Evolutionary conservation across 1,140 invertebrate genomes (phyloP), one percentile per base, ranked within the genome.

Genomic region (Lepeophtheirus salmonis): DNA sequence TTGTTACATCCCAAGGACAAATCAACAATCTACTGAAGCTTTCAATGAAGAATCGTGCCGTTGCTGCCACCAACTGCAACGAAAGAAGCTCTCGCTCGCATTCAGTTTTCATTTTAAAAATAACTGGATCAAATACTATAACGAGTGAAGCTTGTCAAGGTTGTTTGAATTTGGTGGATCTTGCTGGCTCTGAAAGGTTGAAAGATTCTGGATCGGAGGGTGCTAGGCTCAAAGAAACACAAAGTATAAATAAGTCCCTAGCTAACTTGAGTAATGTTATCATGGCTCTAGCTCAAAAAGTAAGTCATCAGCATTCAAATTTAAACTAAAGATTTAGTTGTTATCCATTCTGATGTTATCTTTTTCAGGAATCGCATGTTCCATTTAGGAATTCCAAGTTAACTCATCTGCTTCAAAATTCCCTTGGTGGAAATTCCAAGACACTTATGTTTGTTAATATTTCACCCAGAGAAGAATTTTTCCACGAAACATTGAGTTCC

Each of bases 351-450:
- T n/a, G n/a, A n/a, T n/a, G n/a, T n/a, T n/a, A n/a, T n/a, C n/a
- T n/a, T n/a, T 69, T 70, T 2, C 67, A 75, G 72, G 67, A 71
- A 68, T 64, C 66, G 51, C 84, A 91, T 70, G 77, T 94, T 52
- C 88, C 88, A 0, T 95, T 90, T 67, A 75, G 89, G 62, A 89
- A 94, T 72, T 90, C 86, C 1, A 90, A 91, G 68, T 72, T 94
- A 1, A 94, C 89, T 0, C 84, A 89, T 70, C 73, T 94, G 2
- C 71, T 95, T 20, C 86, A 88, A 77, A 86, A 86, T 22, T 84
- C 82, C 73, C n/a, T 95, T 12, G 88, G 88, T 48, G 89, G 89
- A 1, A 92, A 90, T 71, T 87, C 86, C 1, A 90, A 91, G 73
- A 91, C 87, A 0, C 74, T 92, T 1, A 92, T 95, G 86, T 82